A percentile compares a stretch with the other conserved stretches of the same genome.
phyloP scores from a whole-genome alignment of 2,888 invertebrate species.

The Stomorhina lunata region DNA sequence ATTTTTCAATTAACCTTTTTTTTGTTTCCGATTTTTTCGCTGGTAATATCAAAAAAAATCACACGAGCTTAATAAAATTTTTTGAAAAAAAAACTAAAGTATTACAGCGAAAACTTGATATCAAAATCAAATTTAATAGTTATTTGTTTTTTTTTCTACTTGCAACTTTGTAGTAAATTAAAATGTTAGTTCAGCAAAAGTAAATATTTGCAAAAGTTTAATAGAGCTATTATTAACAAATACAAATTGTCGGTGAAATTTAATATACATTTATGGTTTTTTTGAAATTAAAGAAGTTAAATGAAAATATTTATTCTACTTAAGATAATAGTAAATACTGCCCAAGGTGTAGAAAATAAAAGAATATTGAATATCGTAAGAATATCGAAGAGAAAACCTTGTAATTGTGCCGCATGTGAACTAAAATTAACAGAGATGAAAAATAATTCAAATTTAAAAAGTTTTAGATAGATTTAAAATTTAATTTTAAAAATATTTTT shows the following conservation, averaged over 20 bases:
- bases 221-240: not conserved
- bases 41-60: conserved; percentile 27
- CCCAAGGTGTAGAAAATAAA: conserved; percentile 11
- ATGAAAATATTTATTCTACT: not conserved
- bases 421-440: not conserved
- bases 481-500: too few relatives aligned
- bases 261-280: not conserved
- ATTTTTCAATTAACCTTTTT: conserved; percentile 14
- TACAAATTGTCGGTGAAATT: not conserved
- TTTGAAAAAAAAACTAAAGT: not conserved
- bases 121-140: conserved; percentile 20
- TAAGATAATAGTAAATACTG: conserved; percentile 10
- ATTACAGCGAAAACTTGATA: conserved; percentile 2
- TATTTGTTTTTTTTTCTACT: not conserved
- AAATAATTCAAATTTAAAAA: not conserved
- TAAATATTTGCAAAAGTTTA: not conserved
- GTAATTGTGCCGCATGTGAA: not conserved
- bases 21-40: not conserved
- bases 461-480: not conserved
- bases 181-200: conserved; percentile 24
- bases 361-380: not conserved
- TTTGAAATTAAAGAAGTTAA: not conserved
- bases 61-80: conserved; percentile 54
- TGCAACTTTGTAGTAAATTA: conserved; percentile 22
- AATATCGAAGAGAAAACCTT: not conserved